phyloP scores from a whole-genome alignment of 1,140 invertebrate species.

The Phocides pigmalion region DNA sequence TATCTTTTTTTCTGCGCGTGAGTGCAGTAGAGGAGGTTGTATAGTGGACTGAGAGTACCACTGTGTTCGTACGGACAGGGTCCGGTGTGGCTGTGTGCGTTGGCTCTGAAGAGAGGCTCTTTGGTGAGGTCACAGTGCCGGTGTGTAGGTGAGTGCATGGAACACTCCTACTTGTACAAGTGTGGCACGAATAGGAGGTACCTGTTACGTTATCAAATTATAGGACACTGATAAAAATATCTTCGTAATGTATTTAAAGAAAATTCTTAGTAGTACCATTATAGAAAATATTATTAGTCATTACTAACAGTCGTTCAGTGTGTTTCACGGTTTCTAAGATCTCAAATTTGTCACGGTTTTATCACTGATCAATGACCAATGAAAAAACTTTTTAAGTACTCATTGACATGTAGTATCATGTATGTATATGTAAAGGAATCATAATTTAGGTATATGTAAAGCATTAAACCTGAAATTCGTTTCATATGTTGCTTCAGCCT shows the following conservation, averaged over 20 bases:
- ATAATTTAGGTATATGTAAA: too few species aligned
- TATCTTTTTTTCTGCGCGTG: slow-evolving; percentile 83
- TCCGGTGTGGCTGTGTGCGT: slow-evolving; percentile 63
- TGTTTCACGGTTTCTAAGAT: too few species aligned
- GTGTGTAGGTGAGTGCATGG: slow-evolving; percentile 75
- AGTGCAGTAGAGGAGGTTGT: slow-evolving; percentile 81
- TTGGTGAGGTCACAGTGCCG: slow-evolving; percentile 51
- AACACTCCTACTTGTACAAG: slow-evolving; percentile 69
- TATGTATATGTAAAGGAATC: too few species aligned
- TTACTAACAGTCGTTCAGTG: too few species aligned
- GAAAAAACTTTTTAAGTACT: too few species aligned
- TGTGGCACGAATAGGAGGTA: slow-evolving; percentile 58
- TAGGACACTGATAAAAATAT: slow-evolving; percentile 28
- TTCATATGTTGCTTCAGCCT: too few species aligned
- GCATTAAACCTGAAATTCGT: too few species aligned
- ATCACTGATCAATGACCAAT: too few species aligned
- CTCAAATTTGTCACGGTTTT: too few species aligned
- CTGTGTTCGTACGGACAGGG: slow-evolving; percentile 71
- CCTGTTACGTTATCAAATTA: slow-evolving; percentile 37
- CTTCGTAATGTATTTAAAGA: neutral
- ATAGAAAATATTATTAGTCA: too few species aligned
- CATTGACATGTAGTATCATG: too few species aligned
- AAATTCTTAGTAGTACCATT: too few species aligned
- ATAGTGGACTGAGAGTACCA: slow-evolving; percentile 77
- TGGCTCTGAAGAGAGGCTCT: slow-evolving; percentile 55